Percentiles rank a stretch among this genome's conserved stretches.
Conservation (phyloP, 2,888 invertebrate species). For the Ditylenchus weischeri region DNA sequence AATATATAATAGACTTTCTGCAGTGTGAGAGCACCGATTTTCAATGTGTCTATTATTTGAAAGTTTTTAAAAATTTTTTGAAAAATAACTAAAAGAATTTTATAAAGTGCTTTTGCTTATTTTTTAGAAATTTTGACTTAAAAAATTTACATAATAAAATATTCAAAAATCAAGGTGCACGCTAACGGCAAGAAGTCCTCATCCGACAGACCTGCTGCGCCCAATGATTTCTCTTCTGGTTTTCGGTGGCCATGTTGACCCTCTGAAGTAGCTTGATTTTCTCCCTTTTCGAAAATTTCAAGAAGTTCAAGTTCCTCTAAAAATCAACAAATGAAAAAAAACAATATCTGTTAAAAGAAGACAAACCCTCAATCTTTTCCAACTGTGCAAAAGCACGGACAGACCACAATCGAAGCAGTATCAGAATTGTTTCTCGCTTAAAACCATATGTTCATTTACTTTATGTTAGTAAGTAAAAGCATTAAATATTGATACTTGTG, state of each 20-base stretch:
- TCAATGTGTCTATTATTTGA: no score
- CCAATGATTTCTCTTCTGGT: not conserved
- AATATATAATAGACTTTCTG: not conserved
- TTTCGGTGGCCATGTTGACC: no score
- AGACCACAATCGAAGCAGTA: constrained; percentile 42
- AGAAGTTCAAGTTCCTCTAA: constrained; percentile 29
- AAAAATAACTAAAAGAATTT: no score
- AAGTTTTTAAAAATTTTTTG: no score
- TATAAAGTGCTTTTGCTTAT: no score
- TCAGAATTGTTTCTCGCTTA: constrained; percentile 42
- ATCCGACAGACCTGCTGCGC: not conserved
- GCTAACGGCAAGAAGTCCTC: no score
- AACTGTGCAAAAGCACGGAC: constrained; percentile 41
- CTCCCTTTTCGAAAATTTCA: constrained; percentile 16
- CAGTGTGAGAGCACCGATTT: no score
- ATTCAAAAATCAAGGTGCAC: no score
- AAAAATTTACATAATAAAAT: no score
- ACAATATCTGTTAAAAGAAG: not conserved
- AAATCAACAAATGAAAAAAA: not conserved
- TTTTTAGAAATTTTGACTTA: no score
- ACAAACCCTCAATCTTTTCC: constrained; percentile 42
- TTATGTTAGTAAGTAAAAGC: no score
- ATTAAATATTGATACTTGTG: constrained; percentile 16
- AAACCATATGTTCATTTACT: constrained; percentile 1
- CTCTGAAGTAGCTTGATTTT: no score